Evolutionary conservation across 23 tunicate species (phyloP), one percentile per base, ranked within the genome.

Genomic region (Ascidia mentula): DNA sequence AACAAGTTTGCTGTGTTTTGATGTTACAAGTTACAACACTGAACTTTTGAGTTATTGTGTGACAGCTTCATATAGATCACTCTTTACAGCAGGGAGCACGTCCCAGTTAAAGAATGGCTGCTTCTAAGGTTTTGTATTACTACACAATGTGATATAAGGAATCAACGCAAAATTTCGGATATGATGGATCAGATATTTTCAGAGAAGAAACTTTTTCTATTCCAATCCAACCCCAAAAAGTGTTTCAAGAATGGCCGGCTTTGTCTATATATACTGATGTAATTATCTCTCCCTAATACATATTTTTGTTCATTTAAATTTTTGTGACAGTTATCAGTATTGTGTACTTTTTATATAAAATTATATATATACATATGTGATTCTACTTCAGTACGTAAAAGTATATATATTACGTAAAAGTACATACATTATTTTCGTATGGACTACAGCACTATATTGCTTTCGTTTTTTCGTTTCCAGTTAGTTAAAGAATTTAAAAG

Each of bases 171-270:
- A 36, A 34, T 71, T 71, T 71, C 74, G 6, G 74, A 71, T 34
- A 71, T 71, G 74, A 71, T 71, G 74, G 39, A 33, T 36, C 74
- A 71, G 35, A 71, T 36, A 18, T 71, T 71, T 71, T 34, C 74
- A 18, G 39, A 34, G 74, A 71, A 71, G 74, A 18, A 71, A 71
- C 35, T 71, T 7, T 36, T 71, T 71, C 30, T 71, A 35, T 34
- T 34, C 74, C 18, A 71, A 71, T 71, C 74, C 74, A 3, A 36
- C 4, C 34, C 74, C 74, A 71, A 53, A 53, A 53, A 53, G 1
- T 53, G 13, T 34, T 22, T 9, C 38, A 71, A 71, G 74, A 71
- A 71, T 71, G 74, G 74, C 74, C 74, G 32, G 74, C 74, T 71
- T 71, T 71, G 74, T 34, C 74, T 4, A 12, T 9, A 36, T 71